phyloP scores from a whole-genome alignment of 2,888 invertebrate species.

The Napeogenes inachia region DNA sequence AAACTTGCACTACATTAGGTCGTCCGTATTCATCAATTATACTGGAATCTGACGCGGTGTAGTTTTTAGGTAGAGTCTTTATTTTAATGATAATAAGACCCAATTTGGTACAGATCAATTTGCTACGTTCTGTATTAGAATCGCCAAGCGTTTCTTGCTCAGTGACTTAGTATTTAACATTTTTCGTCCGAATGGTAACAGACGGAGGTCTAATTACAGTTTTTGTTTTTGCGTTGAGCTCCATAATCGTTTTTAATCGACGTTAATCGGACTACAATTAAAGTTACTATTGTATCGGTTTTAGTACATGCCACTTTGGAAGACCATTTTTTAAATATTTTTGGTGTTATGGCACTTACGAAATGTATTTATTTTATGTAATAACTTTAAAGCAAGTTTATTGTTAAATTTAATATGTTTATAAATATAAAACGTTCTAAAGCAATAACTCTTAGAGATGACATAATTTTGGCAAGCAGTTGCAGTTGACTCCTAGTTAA shows the following conservation, averaged over 20 bases:
- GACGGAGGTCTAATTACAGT: slow-evolving; percentile 44
- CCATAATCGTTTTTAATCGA: slow-evolving; percentile 57
- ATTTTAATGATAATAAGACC: slow-evolving; percentile 11
- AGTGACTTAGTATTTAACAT: slow-evolving; percentile 31
- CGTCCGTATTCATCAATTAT: slow-evolving; percentile 5
- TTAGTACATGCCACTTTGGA: slow-evolving; percentile 44
- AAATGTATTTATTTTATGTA: background rate
- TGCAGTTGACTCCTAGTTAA: no score
- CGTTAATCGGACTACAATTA: slow-evolving; percentile 57
- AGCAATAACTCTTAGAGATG: no score
- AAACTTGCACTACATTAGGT: slow-evolving; percentile 6
- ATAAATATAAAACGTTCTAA: no score
- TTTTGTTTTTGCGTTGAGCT: slow-evolving; percentile 49
- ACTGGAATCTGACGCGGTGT: slow-evolving; percentile 2
- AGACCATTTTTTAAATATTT: slow-evolving; percentile 20
- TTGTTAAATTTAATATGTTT: no score
- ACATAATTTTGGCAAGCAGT: no score
- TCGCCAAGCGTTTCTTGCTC: slow-evolving; percentile 11
- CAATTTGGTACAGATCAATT: slow-evolving; percentile 13
- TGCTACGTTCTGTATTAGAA: slow-evolving; percentile 14
- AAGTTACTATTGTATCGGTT: slow-evolving; percentile 53
- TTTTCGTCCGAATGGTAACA: slow-evolving; percentile 31
- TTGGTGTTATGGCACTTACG: no score
- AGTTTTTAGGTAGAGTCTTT: slow-evolving; percentile 3
- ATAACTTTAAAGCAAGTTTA: no score